These are phyloP conservation scores for Darevskia mixta DNA, from an alignment of 2,797 vertebrate genomes.

Conservation along the genomic window DNA sequence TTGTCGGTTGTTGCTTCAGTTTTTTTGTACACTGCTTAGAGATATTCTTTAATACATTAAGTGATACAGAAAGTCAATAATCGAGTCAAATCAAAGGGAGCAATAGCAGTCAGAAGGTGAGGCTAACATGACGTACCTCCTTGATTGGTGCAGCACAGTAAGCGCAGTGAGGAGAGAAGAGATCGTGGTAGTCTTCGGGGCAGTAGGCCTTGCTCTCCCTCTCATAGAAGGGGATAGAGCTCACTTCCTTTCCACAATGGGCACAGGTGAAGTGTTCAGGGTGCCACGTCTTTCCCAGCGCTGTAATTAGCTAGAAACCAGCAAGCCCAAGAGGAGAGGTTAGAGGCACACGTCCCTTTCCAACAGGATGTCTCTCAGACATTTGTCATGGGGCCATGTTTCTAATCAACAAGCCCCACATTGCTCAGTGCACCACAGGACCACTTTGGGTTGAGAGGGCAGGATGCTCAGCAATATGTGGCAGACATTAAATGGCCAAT, in stretches of 20 bases:
- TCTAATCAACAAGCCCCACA: background rate
- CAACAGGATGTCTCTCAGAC: background rate
- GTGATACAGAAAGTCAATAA: no score
- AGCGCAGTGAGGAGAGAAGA: conserved; percentile 78
- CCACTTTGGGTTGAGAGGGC: background rate
- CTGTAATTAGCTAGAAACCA: conserved; percentile 85
- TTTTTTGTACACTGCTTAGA: no score
- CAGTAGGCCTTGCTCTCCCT: conserved; percentile 86
- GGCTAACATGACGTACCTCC: conserved; percentile 50
- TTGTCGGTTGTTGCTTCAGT: no score
- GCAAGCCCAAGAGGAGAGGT: background rate
- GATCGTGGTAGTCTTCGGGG: conserved; percentile 85
- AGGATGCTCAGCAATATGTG: background rate
- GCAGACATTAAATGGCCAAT: background rate
- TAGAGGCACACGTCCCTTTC: background rate
- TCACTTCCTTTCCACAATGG: conserved; percentile 83
- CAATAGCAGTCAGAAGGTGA: background rate
- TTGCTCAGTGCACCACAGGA: background rate
- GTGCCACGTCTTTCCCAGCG: conserved; percentile 89
- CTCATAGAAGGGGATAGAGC: conserved; percentile 86
- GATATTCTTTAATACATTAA: no score
- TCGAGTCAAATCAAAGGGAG: no score
- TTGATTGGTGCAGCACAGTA: conserved; percentile 74
- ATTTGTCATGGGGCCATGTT: background rate
- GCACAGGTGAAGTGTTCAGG: conserved; percentile 90